Evolutionary conservation across 2,888 invertebrate genomes (phyloP), one percentile per base, ranked within the genome.

Genomic region (Drosophila falleni): DNA sequence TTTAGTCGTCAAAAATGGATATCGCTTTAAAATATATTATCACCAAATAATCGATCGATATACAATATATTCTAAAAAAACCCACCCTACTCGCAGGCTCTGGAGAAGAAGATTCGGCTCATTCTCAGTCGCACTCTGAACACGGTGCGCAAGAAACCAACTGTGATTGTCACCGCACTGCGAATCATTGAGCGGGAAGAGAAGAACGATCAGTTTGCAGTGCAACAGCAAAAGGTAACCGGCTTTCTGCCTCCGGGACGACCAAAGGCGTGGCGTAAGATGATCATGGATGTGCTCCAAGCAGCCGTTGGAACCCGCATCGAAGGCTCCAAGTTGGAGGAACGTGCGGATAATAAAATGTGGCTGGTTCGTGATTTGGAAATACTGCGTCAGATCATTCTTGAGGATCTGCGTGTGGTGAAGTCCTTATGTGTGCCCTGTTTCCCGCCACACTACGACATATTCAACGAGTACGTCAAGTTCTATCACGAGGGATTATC

Each of bases 121-220:
- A 97, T 98, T 71, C 92, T 99, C 58, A 96, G 97, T 68, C 94
- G 99, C 67, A 97, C 98, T 1, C 93, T 99, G 50, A 98, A 98
- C 90, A 98, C 98, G 2, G 98, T 99, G 0, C 94, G 98, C 23
- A 98, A 98, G 91, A 97, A 98, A 90, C 98, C 98, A 0, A 98
- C 97, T 0, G 96, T 98, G 9, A 97, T 99, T 80, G 99, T 99
- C 0, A 99, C 99, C 8, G 98, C 98, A 0, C 92, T 99, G 39
- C 94, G 99, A 78, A 98, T 99, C 61, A 97, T 99, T 85, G 99
- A 99, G 92, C 94, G 99, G 60, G 99, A 99, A 92, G 99, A 99
- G 90, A 97, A 97, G 93, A 96, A 97, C 35, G 99, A 99, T 94
- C 95, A 95, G 82, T 96, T 97, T 93, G 97, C 98, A 10, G 88